A percentile compares a stretch with the other conserved stretches of the same genome.
phyloP scores from a whole-genome alignment of 1,140 invertebrate species.

The Drosophila nigromelanica region DNA sequence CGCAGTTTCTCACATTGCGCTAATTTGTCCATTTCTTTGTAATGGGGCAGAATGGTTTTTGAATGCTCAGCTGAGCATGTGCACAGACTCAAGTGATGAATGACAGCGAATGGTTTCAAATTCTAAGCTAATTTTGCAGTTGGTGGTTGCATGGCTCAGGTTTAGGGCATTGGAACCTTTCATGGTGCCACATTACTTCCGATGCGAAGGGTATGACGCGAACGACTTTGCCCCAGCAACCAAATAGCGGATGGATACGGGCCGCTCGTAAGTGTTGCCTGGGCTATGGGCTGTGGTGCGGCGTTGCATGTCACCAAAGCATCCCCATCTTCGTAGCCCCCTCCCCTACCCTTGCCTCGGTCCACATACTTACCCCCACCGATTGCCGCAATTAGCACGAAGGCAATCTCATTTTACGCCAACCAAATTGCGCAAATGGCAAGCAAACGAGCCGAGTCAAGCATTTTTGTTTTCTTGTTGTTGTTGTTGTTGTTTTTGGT shows the following conservation, averaged over 20 bases:
- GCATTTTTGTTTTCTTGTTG: slow-evolving; percentile 44
- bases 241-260: slow-evolving; percentile 9
- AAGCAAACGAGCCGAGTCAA: slow-evolving; percentile 49
- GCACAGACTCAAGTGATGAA: slow-evolving; percentile 17
- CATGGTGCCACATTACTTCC: slow-evolving; percentile 34
- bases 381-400: slow-evolving; percentile 75
- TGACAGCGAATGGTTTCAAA: slow-evolving; percentile 23
- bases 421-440: slow-evolving; percentile 73
- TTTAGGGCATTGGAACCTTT: slow-evolving; percentile 16
- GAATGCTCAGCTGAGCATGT: slow-evolving; percentile 22
- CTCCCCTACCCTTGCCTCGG: slow-evolving; percentile 10
- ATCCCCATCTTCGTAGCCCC: slow-evolving; percentile 27
- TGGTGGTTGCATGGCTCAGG: slow-evolving; percentile 13
- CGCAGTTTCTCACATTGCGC: neutral
- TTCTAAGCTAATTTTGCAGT: slow-evolving; percentile 29
- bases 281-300: slow-evolving; percentile 21
- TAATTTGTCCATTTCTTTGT: slow-evolving; percentile 11
- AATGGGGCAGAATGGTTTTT: neutral
- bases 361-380: slow-evolving; percentile 45
- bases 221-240: slow-evolving; percentile 10
- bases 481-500: slow-evolving; percentile 11
- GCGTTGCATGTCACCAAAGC: slow-evolving; percentile 58
- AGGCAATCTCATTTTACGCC: slow-evolving; percentile 79
- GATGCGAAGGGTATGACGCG: slow-evolving; percentile 36
- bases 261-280: slow-evolving; percentile 20